Evolutionary conservation across 2,797 vertebrate species (phyloP), one percentile per base, ranked within the genome.

Genomic region (Darevskia mixta): DNA sequence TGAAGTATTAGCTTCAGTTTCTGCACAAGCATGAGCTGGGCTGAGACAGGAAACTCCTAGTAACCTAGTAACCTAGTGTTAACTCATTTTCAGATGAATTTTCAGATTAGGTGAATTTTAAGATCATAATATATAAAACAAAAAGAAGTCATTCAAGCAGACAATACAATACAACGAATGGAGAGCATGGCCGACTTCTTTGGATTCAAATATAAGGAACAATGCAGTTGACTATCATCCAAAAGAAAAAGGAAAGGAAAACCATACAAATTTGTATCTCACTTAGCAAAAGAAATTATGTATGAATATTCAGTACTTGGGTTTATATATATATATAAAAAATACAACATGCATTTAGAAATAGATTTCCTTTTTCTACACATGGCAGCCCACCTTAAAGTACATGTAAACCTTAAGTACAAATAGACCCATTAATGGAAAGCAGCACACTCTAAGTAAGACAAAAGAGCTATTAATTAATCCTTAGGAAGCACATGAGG

Each of bases 381-480:
- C 61, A n/a, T 69, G n/a, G 35, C 82, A 66, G n/a, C 49, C 83
- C 45, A 86, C 75, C 88, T 79, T 89, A 90, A 91, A 94, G 92
- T 92, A 41, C 83, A 88, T 71, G 69, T 66, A 90, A 92, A 90
- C 64, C 89, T 80, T 90, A 69, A 84, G 85, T 79, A 93, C 83
- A 92, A 94, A 94, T 79, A 90, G n/a, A 90, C 64, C 78, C 89
- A 90, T 90, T 95, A 93, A 92, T 41, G 82, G 87, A 92, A 91
- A 93, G 88, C 73, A 93, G 91, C 89, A 93, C 77, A 75, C 41
- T 7, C 2, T 0, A 0, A 92, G 87, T 87, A 82, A 92, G 88
- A 95, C 87, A 93, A 94, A 15, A 91, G 88, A 93, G 0, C 0
- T 92, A 94, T 93, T 91, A 95, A 95, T 94, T 94, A 94, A 95